These are phyloP conservation scores for Tetramorium alpestre DNA, from an alignment of 1,140 invertebrate species.

Conservation along the genomic window DNA sequence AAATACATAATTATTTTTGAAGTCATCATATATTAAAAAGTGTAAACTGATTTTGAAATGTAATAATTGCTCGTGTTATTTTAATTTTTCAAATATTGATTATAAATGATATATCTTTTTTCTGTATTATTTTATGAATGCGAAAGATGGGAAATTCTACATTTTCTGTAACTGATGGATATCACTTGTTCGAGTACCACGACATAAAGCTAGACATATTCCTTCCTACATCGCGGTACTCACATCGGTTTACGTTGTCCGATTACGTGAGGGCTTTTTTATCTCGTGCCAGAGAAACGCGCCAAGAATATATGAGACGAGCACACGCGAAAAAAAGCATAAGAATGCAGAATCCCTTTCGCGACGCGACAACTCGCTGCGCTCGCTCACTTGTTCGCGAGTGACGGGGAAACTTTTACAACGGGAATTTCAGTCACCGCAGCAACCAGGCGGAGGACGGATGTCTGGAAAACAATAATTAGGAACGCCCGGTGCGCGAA, in stretches of 20 bases:
- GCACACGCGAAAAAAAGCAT: neutral
- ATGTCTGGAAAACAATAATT: slow-evolving; percentile 83
- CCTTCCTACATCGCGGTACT: neutral
- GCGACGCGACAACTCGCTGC: slow-evolving; percentile 26
- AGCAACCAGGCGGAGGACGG: slow-evolving; percentile 73
- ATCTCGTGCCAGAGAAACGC: neutral
- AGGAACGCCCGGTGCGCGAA: slow-evolving; percentile 81
- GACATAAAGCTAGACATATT: neutral
- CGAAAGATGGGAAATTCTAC: neutral
- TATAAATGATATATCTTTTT: neutral
- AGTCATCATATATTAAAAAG: neutral
- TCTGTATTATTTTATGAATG: neutral
- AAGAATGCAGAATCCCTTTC: slow-evolving; percentile 12
- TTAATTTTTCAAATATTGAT: neutral
- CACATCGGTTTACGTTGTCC: neutral
- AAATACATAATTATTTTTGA: neutral
- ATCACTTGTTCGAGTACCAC: neutral
- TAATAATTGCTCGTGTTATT: neutral
- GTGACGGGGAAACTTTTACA: slow-evolving; percentile 70
- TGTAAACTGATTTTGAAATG: neutral
- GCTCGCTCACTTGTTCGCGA: slow-evolving; percentile 36
- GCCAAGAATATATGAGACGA: slow-evolving; percentile 12
- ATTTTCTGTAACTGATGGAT: neutral
- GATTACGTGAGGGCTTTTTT: neutral
- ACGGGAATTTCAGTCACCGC: slow-evolving; percentile 74